These are phyloP conservation scores for Cygnus buccinator DNA, from an alignment of 2,113 vertebrate species.

Conservation along the genomic window DNA sequence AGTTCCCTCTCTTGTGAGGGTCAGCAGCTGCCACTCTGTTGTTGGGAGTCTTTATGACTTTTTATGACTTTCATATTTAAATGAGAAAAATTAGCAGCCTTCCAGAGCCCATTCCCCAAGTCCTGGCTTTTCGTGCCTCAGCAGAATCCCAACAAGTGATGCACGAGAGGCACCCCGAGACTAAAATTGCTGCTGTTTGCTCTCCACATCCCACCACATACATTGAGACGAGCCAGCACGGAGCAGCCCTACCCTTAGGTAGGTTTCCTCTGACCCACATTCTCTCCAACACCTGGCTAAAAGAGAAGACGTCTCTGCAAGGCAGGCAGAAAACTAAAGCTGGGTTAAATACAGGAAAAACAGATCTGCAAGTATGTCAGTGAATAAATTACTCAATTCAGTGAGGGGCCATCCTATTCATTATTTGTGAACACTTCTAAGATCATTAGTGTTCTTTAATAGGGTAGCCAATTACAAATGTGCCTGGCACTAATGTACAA, in stretches of 20 bases:
- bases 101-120: not conserved
- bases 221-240: accelerated
- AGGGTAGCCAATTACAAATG: constrained; percentile 54
- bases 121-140: not conserved
- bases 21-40: not conserved
- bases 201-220: not conserved
- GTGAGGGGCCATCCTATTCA: constrained; percentile 49
- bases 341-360: constrained; percentile 51
- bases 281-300: not conserved
- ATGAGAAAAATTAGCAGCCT: not conserved
- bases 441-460: constrained; percentile 66
- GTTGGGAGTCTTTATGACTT: not conserved
- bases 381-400: constrained; percentile 58
- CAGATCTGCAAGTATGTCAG: constrained; percentile 54
- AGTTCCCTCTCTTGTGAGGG: accelerated
- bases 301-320: constrained; percentile 20
- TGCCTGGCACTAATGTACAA: constrained; percentile 59
- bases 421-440: constrained; percentile 60
- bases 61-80: not conserved
- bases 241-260: not conserved
- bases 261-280: constrained; percentile 1
- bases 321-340: constrained; percentile 24
- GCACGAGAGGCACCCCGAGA: not conserved
- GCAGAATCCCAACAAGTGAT: not conserved
- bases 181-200: not conserved